Conservation (phyloP, 2,888 invertebrate species). For the Aspidiotus rigidus region DNA sequence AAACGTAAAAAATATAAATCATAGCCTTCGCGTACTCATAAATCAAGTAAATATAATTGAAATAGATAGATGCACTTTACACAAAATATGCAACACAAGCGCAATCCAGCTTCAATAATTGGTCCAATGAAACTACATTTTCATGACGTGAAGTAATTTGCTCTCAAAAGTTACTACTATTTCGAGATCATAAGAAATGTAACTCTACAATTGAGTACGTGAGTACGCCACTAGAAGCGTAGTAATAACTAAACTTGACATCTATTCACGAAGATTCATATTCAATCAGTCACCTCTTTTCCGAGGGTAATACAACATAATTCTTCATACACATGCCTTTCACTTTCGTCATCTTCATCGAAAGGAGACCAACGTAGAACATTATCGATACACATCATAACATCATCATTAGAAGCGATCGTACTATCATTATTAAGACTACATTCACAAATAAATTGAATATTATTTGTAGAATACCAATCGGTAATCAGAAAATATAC, state of each 20-base stretch:
- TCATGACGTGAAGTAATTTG: too few relatives aligned
- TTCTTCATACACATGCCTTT: constrained; percentile 79
- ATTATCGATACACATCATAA: constrained; percentile 18
- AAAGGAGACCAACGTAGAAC: constrained; percentile 31
- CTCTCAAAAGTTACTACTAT: too few relatives aligned
- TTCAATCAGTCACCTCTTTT: constrained; percentile 52
- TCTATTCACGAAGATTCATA: constrained; percentile 16
- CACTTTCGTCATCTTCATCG: constrained; percentile 42
- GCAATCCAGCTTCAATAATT: too few relatives aligned
- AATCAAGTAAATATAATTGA: too few relatives aligned
- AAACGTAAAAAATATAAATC: constrained; percentile 17
- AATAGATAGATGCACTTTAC: too few relatives aligned
- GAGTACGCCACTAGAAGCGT: too few relatives aligned
- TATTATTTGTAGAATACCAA: neutral
- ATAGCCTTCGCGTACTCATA: neutral
- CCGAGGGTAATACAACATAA: constrained; percentile 78
- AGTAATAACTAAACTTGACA: too few relatives aligned
- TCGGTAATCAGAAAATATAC: neutral
- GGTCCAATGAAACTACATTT: too few relatives aligned
- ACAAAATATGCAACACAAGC: too few relatives aligned
- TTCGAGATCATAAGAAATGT: too few relatives aligned
- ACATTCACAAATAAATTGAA: neutral
- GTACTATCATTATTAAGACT: constrained; percentile 29
- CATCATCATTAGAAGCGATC: constrained; percentile 14
- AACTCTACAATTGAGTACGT: too few relatives aligned